Evolutionary conservation across 2,888 invertebrate species (phyloP), one percentile per base, ranked within the genome.

Genomic region (Rotaria magnacalcarata): DNA sequence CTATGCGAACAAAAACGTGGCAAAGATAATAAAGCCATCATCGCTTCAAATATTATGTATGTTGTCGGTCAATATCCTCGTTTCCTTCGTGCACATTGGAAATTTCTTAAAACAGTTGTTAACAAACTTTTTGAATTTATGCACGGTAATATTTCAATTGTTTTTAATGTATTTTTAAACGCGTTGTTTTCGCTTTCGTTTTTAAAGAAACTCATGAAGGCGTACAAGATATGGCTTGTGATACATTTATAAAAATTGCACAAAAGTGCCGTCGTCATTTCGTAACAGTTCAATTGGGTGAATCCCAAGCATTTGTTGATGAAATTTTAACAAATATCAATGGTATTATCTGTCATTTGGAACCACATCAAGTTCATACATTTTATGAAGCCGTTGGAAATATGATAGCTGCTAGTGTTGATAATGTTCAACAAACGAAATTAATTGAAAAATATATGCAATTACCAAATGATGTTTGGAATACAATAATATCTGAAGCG

Each of bases 211-310:
- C 97, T 86, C 99, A 99, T 91, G 99, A 98, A 91, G 99, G 99
- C 89, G 99, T 99, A 52, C 98, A 99, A 92, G 99, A 99, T 90
- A 99, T 99, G 99, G 99, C 99, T 87, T 99, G 99, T 93, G 99
- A 99, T 92, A 99, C 99, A 74, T 99, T 99, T 91, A 99, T 99
- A 89, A 99, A 99, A 92, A 99, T 99, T 90, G 96, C 99, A 54
- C 93, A 96, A 89, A 99, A 99, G 92, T 99, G 99, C 92, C 93
- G 96, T 88, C 93, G 97, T 89, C 98, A 99, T 92, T 99, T 99
- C 93, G 97, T 98, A 84, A 86, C 95, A 87, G 94, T 95, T 80
- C 98, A 99, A 93, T 94, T 95, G 88, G 97, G 97, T 75, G 99
- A 99, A 92, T 94, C 94, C 67, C 94, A 95, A 92, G 97, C 99